Conservation (phyloP, 2,888 invertebrate species). For the Platycheirus albimanus region DNA sequence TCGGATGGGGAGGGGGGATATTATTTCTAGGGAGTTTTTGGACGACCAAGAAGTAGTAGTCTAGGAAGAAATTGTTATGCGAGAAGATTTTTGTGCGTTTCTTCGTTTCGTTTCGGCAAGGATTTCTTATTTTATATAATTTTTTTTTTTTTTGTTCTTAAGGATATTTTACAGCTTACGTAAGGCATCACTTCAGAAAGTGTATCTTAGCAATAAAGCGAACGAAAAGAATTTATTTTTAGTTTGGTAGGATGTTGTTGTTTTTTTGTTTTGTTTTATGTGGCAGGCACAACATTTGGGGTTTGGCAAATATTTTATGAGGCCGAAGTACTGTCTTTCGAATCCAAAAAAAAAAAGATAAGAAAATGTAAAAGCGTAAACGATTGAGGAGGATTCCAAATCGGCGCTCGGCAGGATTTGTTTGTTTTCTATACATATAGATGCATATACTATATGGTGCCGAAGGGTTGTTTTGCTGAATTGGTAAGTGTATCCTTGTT, state of each 20-base stretch:
- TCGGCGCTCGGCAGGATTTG: conserved; percentile 53
- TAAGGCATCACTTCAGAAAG: conserved; percentile 66
- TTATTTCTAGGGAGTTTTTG: neutral
- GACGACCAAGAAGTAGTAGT: too few species aligned
- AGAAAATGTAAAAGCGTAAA: conserved; percentile 52
- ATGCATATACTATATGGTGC: too few species aligned
- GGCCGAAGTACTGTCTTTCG: neutral
- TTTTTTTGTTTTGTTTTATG: conserved; percentile 21
- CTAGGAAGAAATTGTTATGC: conserved; percentile 18
- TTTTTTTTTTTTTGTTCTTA: conserved; percentile 15
- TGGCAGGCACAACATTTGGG: conserved; percentile 51
- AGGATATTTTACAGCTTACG: conserved; percentile 66
- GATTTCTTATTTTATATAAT: neutral
- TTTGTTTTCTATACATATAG: conserved; percentile 62
- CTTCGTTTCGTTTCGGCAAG: too few species aligned
- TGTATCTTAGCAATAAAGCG: conserved; percentile 64
- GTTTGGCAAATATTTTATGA: conserved; percentile 40
- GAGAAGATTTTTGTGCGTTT: conserved; percentile 53
- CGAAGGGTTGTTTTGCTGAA: conserved; percentile 59
- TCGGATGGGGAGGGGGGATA: neutral
- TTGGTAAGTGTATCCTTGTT: conserved; percentile 17
- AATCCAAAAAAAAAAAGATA: conserved; percentile 30
- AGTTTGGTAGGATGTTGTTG: conserved; percentile 29
- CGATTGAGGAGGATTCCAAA: conserved; percentile 65
- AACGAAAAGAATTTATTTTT: conserved; percentile 55